A percentile compares a stretch with the other conserved stretches of the same genome.
Conservation (phyloP, 2,113 vertebrate species). For the Notiomystis cincta region DNA sequence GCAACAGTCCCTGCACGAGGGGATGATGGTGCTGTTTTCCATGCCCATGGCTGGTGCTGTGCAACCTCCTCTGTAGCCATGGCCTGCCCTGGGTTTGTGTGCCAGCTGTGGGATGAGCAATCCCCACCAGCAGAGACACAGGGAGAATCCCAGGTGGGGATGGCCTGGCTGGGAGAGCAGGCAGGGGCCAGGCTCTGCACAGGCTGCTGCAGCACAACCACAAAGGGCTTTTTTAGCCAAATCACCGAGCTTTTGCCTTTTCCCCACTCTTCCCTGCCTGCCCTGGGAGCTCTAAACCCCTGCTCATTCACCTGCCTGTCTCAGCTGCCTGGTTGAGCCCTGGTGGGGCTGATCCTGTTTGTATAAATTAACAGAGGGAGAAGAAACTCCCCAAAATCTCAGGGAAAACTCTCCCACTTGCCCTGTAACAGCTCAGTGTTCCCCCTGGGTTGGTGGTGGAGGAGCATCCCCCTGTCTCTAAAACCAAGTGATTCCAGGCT, state of each 20-base stretch:
- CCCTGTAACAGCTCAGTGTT: not conserved
- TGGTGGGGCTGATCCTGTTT: fast-evolving
- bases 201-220: not conserved
- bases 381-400: not conserved
- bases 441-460: not conserved
- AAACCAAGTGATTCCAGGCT: not conserved
- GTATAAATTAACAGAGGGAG: not conserved
- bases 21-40: not conserved
- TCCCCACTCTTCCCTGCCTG: not conserved
- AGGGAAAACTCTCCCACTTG: not conserved
- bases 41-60: not conserved
- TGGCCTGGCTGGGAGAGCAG: not conserved
- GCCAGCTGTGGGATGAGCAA: not conserved
- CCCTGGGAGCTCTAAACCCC: not conserved
- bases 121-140: not conserved
- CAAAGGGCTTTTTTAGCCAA: not conserved
- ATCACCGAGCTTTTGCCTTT: not conserved
- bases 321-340: not conserved
- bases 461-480: not conserved
- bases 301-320: not conserved
- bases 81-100: not conserved
- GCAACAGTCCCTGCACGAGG: not conserved
- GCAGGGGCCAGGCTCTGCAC: not conserved
- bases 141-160: not conserved
- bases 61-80: not conserved